phyloP scores from a whole-genome alignment of 1,140 invertebrate species.

The Anoplophora glabripennis region DNA sequence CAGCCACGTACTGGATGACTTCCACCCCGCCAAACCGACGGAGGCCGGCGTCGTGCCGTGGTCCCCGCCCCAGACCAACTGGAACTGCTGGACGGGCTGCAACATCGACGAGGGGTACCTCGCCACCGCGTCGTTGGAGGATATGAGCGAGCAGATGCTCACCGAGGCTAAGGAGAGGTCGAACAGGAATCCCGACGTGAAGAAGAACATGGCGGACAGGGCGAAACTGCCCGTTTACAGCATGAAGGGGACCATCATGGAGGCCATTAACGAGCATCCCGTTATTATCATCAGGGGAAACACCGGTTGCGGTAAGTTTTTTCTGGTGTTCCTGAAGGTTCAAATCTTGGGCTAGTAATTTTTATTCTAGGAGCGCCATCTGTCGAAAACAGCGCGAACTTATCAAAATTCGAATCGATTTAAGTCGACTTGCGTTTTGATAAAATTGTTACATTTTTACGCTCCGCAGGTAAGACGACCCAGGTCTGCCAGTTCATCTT shows the following conservation, averaged over 20 bases:
- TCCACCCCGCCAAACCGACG: slow-evolving; percentile 57
- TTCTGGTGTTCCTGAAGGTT: too few species aligned
- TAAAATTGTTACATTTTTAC: background rate
- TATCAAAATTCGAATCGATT: too few species aligned
- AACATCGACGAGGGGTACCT: slow-evolving; percentile 91
- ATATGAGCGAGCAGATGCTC: slow-evolving; percentile 76
- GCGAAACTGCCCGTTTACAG: slow-evolving; percentile 70
- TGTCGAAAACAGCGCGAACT: too few species aligned
- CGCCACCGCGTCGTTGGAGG: slow-evolving; percentile 72
- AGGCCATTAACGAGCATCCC: slow-evolving; percentile 79
- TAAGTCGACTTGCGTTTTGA: too few species aligned
- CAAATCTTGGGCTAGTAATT: too few species aligned
- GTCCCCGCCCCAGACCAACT: slow-evolving; percentile 92
- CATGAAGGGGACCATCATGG: slow-evolving; percentile 74
- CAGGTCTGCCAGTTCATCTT: slow-evolving; percentile 95
- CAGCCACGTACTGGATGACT: slow-evolving; percentile 62
- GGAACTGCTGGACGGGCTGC: slow-evolving; percentile 93
- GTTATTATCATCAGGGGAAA: slow-evolving; percentile 88
- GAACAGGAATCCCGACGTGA: slow-evolving; percentile 59
- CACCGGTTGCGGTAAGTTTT: slow-evolving; percentile 86
- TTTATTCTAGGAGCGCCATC: too few species aligned
- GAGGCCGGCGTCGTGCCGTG: slow-evolving; percentile 82
- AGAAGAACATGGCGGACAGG: slow-evolving; percentile 67
- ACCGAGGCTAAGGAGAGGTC: slow-evolving; percentile 61
- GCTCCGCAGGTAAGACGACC: slow-evolving; percentile 59